Evolutionary conservation across 1,140 invertebrate genomes (phyloP).

Genomic region (Sarcophaga bullata): DNA sequence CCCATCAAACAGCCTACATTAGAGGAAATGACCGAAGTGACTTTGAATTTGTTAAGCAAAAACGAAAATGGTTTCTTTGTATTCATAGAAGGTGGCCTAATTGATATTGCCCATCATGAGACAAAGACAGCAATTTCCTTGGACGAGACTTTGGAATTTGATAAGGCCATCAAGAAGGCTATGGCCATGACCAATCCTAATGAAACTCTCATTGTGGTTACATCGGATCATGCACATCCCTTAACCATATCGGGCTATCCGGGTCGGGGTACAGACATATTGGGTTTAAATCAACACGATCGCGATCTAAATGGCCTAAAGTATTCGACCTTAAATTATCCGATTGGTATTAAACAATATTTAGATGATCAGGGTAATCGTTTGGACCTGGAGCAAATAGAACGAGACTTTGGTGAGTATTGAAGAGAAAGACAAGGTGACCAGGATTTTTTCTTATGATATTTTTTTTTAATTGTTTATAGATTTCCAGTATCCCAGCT

Average conservation of each 20-base stretch:
- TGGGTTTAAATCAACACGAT: conserved; percentile 66
- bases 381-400: conserved; percentile 48
- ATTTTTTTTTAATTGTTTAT: not conserved
- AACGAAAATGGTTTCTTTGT: conserved; percentile 74
- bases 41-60: conserved; percentile 76
- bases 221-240: conserved; percentile 76
- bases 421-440: not conserved
- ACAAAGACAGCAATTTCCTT: conserved; percentile 72
- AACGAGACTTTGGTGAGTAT: too few species aligned
- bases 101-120: conserved; percentile 79
- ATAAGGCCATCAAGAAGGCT: conserved; percentile 74
- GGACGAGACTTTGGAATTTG: conserved; percentile 75
- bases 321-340: conserved; percentile 74
- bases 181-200: conserved; percentile 69
- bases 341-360: conserved; percentile 72
- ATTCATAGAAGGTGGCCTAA: conserved; percentile 75
- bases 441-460: not conserved
- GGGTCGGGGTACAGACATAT: conserved; percentile 74
- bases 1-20: conserved; percentile 73
- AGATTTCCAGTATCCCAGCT: conserved; percentile 65
- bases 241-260: conserved; percentile 77
- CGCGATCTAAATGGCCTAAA: conserved; percentile 65
- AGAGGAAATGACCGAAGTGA: conserved; percentile 78
- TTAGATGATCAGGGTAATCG: conserved; percentile 53
- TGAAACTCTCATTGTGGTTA: conserved; percentile 77